These are phyloP conservation scores for Notiomystis cincta DNA, from an alignment of 2,113 vertebrate species.

Conservation along the genomic window DNA sequence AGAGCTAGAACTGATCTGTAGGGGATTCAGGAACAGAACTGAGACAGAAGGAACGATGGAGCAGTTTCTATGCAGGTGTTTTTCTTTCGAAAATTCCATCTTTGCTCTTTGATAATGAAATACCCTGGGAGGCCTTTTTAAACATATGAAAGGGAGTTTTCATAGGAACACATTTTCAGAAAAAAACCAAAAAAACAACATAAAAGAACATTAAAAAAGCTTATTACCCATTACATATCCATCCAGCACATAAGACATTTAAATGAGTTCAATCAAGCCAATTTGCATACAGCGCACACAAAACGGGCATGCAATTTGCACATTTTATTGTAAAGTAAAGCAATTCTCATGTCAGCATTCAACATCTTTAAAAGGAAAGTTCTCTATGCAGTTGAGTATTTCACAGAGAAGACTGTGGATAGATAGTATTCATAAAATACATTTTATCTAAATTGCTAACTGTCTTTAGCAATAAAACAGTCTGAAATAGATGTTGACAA, in stretches of 20 bases:
- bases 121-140: not conserved
- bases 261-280: not conserved
- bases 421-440: constrained; percentile 53
- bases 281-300: constrained; percentile 11
- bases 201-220: not conserved
- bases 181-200: not conserved
- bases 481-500: constrained; percentile 42
- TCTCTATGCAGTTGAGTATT: not conserved
- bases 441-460: constrained; percentile 49
- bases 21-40: not conserved
- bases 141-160: not conserved
- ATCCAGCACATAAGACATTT: not conserved
- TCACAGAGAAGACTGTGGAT: constrained; percentile 5
- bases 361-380: constrained; percentile 34
- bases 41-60: not conserved
- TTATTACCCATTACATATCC: not conserved
- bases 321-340: constrained; percentile 29
- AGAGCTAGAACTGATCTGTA: not conserved
- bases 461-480: constrained; percentile 40
- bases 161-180: not conserved
- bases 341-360: constrained; percentile 31
- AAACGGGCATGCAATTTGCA: not conserved
- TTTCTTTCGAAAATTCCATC: not conserved
- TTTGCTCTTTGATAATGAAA: not conserved
- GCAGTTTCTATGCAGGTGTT: not conserved